Percentiles rank a stretch among this genome's conserved stretches.
phyloP scores from a whole-genome alignment of 2,888 invertebrate genomes.

The Lomographa bimaculata region DNA sequence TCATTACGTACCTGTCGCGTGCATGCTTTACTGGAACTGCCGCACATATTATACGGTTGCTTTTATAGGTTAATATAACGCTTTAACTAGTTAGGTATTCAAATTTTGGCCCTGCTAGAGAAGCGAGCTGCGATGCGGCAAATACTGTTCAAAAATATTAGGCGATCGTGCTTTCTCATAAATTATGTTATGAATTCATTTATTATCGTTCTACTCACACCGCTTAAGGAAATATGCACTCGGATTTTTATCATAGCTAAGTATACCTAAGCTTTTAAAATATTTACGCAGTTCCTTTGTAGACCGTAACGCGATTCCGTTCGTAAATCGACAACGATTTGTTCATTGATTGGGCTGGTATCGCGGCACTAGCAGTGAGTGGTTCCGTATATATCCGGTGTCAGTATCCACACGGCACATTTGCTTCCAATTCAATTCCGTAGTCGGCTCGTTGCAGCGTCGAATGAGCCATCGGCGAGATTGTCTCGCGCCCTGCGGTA shows the following conservation, averaged over 20 bases:
- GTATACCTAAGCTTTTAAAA: neutral
- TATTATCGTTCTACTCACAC: neutral
- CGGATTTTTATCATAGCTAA: neutral
- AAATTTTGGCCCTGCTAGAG: too few species aligned
- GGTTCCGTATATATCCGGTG: constrained; percentile 74
- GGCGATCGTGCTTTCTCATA: constrained; percentile 9
- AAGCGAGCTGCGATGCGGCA: neutral
- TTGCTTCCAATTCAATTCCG: constrained; percentile 80
- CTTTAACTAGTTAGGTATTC: too few species aligned
- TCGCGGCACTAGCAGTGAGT: constrained; percentile 53
- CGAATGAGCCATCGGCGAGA: constrained; percentile 76
- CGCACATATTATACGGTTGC: constrained; percentile 20
- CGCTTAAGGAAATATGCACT: too few species aligned
- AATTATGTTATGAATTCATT: constrained; percentile 3
- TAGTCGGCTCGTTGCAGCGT: constrained; percentile 73
- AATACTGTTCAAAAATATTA: constrained; percentile 4
- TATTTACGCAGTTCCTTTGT: neutral
- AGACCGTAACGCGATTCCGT: constrained; percentile 13
- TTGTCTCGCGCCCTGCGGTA: constrained; percentile 58
- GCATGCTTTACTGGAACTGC: constrained; percentile 37
- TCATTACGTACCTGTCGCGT: constrained; percentile 56
- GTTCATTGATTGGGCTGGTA: constrained; percentile 54
- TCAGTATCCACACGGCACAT: constrained; percentile 72
- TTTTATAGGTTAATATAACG: constrained; percentile 8
- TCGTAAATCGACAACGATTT: constrained; percentile 52